Evolutionary conservation across 2,888 invertebrate species (phyloP), one percentile per base, ranked within the genome.

Genomic region (Mycalesis mineus): DNA sequence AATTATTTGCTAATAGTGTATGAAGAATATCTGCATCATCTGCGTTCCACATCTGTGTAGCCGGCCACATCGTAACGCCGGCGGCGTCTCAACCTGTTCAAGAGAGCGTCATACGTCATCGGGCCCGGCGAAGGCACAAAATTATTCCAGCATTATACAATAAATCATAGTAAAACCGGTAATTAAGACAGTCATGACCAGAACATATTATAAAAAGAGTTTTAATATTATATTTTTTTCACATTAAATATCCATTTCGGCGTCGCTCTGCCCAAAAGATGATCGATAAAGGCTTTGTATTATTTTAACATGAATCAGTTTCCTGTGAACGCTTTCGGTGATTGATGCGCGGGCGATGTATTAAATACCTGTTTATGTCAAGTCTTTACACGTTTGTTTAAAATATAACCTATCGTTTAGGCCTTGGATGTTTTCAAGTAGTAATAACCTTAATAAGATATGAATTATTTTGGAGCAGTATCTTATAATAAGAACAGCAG

Each of bases 121-220:
- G 84, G 77, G 54, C 77, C 65, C 15, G 33, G 47, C 47, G 31
- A 17, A 47, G 80, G 74, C 79, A 84, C 74, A 76, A 84, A 87
- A 86, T 84, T 82, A 86, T 88, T 85, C 86, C 80, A 71, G 75
- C 80, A 81, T 87, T 84, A 84, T 79, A 84, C 78, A 84, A 88
- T 89, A 89, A 89, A 89, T 89, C 88, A 89, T 88, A 84, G 85
- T 86, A 82, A 22, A 84, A 81, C 88, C 82, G 72, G 88, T 88
- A 89, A 89, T 89, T 89, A 89, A 88, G 84, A 85, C 85, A 84
- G 84, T 87, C 85, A 85, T 81, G 86, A 80, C 84, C 84, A 82
- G 82, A 85, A 83, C 83, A 77, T 69, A 69, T 73, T 82, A 79
- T 82, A 82, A 83, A 83, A 85, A 82, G 78, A 82, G 81, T 84